Conservation (phyloP, 2,113 vertebrate species). For the Phaethornis superciliosus region DNA sequence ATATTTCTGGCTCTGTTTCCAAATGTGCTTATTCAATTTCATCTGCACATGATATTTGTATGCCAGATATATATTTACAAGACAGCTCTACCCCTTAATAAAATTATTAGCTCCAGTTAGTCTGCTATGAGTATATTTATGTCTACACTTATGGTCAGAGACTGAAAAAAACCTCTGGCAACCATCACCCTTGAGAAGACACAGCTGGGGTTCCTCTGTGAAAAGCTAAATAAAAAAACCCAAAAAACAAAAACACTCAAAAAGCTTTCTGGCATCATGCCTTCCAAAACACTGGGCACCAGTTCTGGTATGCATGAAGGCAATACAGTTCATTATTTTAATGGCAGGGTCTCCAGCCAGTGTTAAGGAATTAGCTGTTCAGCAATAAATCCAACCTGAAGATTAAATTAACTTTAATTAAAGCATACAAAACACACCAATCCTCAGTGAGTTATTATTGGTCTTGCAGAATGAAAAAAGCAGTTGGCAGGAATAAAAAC, state of each 20-base stretch:
- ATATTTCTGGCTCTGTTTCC: slow-evolving; percentile 26
- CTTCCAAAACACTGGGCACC: slow-evolving; percentile 53
- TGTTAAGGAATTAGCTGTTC: slow-evolving; percentile 29
- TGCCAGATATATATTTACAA: slow-evolving; percentile 47
- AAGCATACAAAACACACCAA: slow-evolving; percentile 24
- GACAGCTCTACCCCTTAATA: slow-evolving; percentile 19
- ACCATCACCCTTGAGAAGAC: slow-evolving; percentile 21
- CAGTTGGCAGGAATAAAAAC: slow-evolving; percentile 33
- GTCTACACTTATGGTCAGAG: neutral
- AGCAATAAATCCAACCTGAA: slow-evolving; percentile 44
- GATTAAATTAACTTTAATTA: slow-evolving; percentile 63
- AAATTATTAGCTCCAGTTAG: slow-evolving; percentile 52
- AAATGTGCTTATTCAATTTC: neutral
- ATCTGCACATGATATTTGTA: slow-evolving; percentile 17
- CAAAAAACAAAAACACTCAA: no score
- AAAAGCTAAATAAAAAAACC: neutral
- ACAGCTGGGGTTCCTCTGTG: neutral
- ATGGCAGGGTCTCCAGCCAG: slow-evolving; percentile 5
- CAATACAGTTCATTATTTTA: neutral
- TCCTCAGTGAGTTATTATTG: neutral
- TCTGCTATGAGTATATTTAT: slow-evolving; percentile 4
- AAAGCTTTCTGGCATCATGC: slow-evolving; percentile 17
- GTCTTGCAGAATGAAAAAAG: neutral
- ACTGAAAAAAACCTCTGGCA: neutral
- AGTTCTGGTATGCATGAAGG: slow-evolving; percentile 36